phyloP scores from a whole-genome alignment of 2,888 invertebrate species.

The Trissonchulus latispiculum region DNA sequence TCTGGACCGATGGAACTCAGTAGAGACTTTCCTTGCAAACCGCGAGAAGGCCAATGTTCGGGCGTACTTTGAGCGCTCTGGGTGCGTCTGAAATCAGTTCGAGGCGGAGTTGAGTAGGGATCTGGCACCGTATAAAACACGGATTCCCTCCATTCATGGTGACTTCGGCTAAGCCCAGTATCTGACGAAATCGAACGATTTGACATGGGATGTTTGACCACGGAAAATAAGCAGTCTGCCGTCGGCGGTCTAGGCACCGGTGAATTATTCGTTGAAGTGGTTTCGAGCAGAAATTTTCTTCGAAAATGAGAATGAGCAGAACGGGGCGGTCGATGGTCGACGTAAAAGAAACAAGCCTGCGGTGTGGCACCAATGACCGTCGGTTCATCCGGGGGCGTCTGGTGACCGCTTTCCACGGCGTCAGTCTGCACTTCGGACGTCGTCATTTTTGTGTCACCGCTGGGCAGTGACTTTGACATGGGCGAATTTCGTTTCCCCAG shows the following conservation, averaged over 20 bases:
- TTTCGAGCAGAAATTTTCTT: not conserved
- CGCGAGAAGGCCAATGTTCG: not conserved
- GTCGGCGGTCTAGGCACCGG: not conserved
- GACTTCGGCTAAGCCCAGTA: not conserved
- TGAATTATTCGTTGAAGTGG: not conserved
- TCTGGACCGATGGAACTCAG: too few species aligned
- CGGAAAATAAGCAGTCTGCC: not conserved
- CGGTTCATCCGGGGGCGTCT: not conserved
- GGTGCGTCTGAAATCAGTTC: not conserved
- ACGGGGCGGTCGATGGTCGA: not conserved
- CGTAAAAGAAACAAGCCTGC: not conserved
- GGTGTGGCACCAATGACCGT: not conserved
- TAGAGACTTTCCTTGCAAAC: too few species aligned
- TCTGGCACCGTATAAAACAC: not conserved
- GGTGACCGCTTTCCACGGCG: not conserved
- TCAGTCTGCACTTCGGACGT: not conserved
- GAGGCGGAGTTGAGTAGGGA: not conserved
- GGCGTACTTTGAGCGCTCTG: not conserved
- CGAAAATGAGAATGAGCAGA: not conserved
- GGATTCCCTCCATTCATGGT: not conserved
- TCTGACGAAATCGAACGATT: not conserved
- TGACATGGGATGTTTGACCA: not conserved
- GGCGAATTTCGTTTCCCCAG: too few species aligned
- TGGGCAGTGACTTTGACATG: not conserved
- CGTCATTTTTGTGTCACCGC: not conserved